phyloP scores from a whole-genome alignment of 2,888 invertebrate genomes.

The Thyatira batis region DNA sequence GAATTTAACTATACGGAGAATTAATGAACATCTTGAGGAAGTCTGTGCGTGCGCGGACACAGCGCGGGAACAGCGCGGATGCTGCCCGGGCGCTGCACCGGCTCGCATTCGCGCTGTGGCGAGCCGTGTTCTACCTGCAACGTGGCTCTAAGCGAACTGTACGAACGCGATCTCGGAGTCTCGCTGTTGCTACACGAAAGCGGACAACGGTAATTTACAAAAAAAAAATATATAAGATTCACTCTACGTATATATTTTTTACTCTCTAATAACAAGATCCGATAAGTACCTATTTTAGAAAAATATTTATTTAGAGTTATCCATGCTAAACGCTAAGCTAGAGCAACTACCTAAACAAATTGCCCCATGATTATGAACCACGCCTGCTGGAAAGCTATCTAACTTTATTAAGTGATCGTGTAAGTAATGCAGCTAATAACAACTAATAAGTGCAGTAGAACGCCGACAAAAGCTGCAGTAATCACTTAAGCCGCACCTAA shows the following conservation, averaged over 20 bases:
- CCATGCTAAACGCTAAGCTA: neutral
- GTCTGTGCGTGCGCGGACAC: conserved; percentile 53
- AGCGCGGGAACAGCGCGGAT: conserved; percentile 63
- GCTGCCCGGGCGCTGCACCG: conserved; percentile 85
- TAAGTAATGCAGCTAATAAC: conserved; percentile 33
- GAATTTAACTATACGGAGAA: neutral
- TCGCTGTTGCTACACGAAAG: conserved; percentile 24
- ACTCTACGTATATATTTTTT: no score
- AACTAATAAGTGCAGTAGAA: conserved; percentile 36
- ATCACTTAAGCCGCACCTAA: conserved; percentile 76
- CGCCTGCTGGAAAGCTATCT: neutral
- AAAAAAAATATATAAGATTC: no score
- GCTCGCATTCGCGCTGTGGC: conserved; percentile 89
- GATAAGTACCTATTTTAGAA: conserved; percentile 8
- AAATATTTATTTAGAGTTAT: neutral
- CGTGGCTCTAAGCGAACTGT: conserved; percentile 50
- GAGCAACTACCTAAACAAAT: neutral
- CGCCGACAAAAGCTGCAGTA: conserved; percentile 68
- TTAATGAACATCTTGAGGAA: conserved; percentile 4
- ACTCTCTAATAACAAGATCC: no score
- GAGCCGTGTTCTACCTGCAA: conserved; percentile 87
- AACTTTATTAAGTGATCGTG: conserved; percentile 9
- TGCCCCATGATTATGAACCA: neutral
- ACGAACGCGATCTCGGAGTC: conserved; percentile 49
- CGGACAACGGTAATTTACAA: conserved; percentile 54